Conservation (phyloP, 2,113 vertebrate species). For the Amphilophus citrinellus region DNA sequence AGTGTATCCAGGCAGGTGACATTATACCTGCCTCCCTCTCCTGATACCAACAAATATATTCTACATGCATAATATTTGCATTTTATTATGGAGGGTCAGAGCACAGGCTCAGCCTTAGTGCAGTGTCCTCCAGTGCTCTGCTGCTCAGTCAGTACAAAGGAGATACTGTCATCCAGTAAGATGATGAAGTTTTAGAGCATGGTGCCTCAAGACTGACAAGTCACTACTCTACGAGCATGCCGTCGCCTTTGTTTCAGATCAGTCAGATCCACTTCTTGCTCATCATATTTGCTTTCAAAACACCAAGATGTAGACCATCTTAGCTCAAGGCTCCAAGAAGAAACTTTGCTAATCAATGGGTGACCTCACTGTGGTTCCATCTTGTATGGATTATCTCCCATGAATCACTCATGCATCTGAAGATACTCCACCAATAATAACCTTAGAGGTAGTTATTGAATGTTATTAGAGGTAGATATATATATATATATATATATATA, state of each 20-base stretch:
- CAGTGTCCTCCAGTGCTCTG: background rate
- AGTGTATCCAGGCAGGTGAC: background rate
- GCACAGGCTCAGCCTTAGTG: background rate
- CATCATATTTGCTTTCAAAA: background rate
- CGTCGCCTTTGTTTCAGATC: background rate
- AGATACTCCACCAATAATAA: background rate
- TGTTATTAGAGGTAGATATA: too few species aligned
- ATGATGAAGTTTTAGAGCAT: background rate
- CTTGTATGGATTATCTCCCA: background rate
- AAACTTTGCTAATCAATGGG: background rate
- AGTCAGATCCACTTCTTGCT: background rate
- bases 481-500: too few species aligned
- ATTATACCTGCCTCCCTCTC: background rate
- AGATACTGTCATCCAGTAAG: background rate
- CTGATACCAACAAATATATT: background rate
- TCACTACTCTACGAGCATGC: background rate
- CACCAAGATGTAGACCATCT: background rate
- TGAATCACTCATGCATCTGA: background rate
- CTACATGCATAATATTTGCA: background rate
- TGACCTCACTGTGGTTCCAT: background rate
- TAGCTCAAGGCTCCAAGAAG: background rate
- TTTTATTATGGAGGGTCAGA: constrained; percentile 12
- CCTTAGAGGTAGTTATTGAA: too few species aligned
- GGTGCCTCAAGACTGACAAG: background rate
- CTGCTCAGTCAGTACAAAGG: background rate